These are phyloP conservation scores for Chymomyza caudatula DNA, from an alignment of 2,888 invertebrate genomes.

Conservation along the genomic window DNA sequence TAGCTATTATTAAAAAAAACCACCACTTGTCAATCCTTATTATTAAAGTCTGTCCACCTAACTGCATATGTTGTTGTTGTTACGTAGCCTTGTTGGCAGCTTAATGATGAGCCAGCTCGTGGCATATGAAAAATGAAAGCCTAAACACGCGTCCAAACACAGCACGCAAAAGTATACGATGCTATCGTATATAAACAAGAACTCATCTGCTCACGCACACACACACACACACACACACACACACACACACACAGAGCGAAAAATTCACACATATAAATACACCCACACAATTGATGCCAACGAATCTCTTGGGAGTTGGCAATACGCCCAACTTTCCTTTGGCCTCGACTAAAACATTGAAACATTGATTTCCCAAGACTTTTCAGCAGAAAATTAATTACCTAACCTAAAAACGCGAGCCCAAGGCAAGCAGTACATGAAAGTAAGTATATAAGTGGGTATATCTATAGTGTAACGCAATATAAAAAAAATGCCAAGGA, in stretches of 20 bases:
- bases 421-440: constrained; percentile 17
- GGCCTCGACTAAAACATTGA: constrained; percentile 1
- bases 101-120: constrained; percentile 48
- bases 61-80: not conserved
- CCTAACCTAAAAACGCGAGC: constrained; percentile 64
- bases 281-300: constrained; percentile 50
- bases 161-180: not conserved
- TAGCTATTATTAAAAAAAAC: too few species aligned
- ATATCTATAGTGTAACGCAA: constrained; percentile 2
- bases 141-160: constrained; percentile 19
- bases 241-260: constrained; percentile 9
- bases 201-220: not conserved
- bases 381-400: constrained; percentile 65
- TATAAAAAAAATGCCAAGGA: constrained; percentile 49
- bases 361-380: constrained; percentile 72
- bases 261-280: constrained; percentile 9
- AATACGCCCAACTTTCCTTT: not conserved
- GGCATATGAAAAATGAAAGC: constrained; percentile 63
- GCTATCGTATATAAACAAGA: not conserved
- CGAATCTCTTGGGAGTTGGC: constrained; percentile 48
- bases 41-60: not conserved
- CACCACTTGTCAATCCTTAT: not conserved
- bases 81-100: constrained; percentile 19
- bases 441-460: not conserved
- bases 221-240: constrained; percentile 9